These are phyloP conservation scores for Pteropus alecto DNA, from an alignment of 2,113 vertebrate genomes.

Conservation along the genomic window DNA sequence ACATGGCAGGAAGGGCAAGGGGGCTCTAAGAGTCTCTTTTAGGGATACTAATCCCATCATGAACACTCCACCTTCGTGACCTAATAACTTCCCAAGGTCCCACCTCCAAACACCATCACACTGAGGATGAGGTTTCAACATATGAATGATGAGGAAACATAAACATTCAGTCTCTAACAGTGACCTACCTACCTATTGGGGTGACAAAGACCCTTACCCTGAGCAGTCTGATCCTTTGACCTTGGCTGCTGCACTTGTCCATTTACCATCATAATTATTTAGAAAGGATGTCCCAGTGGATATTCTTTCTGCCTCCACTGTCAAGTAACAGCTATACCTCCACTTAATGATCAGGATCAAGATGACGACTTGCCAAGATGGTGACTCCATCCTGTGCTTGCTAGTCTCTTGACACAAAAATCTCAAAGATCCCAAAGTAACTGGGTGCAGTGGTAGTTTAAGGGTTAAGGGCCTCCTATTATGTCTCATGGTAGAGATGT, in stretches of 20 bases:
- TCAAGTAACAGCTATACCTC: not conserved
- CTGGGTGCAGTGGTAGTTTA: not conserved
- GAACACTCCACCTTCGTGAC: not conserved
- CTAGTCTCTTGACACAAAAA: not conserved
- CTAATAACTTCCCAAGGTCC: not conserved
- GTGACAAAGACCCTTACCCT: not conserved
- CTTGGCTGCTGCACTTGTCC: not conserved
- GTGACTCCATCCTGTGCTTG: not conserved
- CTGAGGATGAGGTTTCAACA: not conserved
- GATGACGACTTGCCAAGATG: not conserved
- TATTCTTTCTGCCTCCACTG: not conserved
- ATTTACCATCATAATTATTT: not conserved
- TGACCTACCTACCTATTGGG: not conserved
- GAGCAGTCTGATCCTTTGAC: not conserved
- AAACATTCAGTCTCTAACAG: not conserved
- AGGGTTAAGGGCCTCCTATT: not conserved
- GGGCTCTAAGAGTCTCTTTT: not conserved
- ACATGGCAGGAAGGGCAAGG: not conserved
- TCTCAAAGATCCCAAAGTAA: not conserved
- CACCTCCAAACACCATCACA: not conserved
- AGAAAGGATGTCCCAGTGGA: not conserved
- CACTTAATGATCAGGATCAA: too few species aligned
- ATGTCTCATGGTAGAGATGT: not conserved
- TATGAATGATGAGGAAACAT: not conserved
- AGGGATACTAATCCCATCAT: not conserved